phyloP scores from a whole-genome alignment of 2,113 vertebrate species.

The Eulemur rufifrons region DNA sequence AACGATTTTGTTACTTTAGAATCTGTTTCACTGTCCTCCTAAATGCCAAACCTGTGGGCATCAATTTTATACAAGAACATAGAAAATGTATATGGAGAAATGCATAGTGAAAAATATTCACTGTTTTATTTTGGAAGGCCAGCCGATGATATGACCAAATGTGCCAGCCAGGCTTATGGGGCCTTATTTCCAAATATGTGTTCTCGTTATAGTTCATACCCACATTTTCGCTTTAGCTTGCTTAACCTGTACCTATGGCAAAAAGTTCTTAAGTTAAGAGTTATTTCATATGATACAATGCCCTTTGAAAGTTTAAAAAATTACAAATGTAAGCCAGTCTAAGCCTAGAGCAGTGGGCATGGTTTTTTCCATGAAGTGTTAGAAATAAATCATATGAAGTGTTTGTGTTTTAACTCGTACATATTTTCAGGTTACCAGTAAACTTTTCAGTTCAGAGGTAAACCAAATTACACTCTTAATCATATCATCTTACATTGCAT shows the following conservation, averaged over 20 bases:
- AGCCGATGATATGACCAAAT: constrained; percentile 48
- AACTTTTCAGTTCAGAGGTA: constrained; percentile 48
- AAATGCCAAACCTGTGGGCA: background rate
- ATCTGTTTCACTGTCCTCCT: background rate
- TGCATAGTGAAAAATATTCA: background rate
- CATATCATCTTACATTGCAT: background rate
- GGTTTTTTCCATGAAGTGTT: background rate
- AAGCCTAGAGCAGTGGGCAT: background rate
- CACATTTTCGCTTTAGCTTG: constrained; percentile 17
- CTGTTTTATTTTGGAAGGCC: constrained; percentile 63
- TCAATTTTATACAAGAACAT: background rate
- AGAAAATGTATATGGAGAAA: background rate
- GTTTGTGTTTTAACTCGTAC: constrained; percentile 30
- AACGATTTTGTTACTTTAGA: background rate
- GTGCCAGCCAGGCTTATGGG: background rate
- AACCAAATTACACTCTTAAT: background rate
- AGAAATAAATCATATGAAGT: background rate
- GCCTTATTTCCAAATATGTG: background rate
- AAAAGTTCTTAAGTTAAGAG: background rate
- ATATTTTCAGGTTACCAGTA: constrained; percentile 13
- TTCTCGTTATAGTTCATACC: background rate
- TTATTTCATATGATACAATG: background rate
- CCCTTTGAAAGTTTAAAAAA: background rate
- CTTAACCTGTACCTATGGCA: background rate
- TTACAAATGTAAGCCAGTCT: background rate